Evolutionary conservation across 2,888 invertebrate genomes (phyloP), one percentile per base, ranked within the genome.

Genomic region (Azorinus chamasolen): DNA sequence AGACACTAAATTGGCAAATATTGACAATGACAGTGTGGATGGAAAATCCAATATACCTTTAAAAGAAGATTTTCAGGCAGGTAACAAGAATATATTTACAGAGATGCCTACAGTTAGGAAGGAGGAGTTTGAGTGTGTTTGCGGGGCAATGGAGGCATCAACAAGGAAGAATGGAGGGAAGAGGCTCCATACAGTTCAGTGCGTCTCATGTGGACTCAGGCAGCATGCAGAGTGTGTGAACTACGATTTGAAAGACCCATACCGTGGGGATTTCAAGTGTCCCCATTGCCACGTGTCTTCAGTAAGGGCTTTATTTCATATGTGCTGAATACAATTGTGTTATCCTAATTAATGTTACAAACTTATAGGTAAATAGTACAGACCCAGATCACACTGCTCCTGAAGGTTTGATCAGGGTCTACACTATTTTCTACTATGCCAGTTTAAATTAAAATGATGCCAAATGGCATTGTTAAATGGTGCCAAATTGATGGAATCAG

Each of bases 201-300:
- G 96, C 89, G 85, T 87, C 0, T 91, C 91, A 32, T 96, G 96
- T 89, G 90, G 89, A 0, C 93, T 94, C 66, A 93, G 93, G 87
- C 96, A 96, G 88, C 96, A 96, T 93, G 91, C 93, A 0, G 84
- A 89, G 0, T 96, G 96, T 92, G 94, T 96, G 12, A 94, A 94
- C 79, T 94, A 94, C 83, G 88, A 92, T 24, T 81, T 92, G 12
- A 79, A 79, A 2, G 89, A 91, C 64, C 85, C 89, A 1, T 89
- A 91, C 51, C 85, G 92, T 16, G 91, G 91, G 2, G 75, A 82
- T 0, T 96, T 95, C 85, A 90, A 94, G 39, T 96, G 96, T 89
- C 95, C 96, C 0, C 95, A 94, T 79, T 96, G 96, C 91, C 96
- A 95, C 95, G 91, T 92, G 0, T 81, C 88, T 3, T 84, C 87